Conservation (phyloP, 2,888 invertebrate species). For the Amphimallon solstitiale region DNA sequence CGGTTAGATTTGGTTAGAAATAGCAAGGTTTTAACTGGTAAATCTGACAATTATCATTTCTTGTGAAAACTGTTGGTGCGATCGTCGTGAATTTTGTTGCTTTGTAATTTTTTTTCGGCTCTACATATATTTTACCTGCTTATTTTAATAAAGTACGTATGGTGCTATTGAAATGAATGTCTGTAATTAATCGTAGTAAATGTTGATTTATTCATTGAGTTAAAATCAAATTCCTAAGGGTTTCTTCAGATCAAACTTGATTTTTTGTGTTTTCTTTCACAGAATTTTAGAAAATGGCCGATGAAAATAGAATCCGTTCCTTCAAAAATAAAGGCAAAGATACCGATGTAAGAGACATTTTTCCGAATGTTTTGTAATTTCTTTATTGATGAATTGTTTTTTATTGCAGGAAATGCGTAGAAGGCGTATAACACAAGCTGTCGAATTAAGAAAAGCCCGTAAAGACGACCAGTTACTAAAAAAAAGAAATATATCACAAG, state of each 20-base stretch:
- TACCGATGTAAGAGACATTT: slow-evolving; percentile 70
- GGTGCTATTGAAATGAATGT: no score
- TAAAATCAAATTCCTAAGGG: no score
- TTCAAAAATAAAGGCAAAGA: slow-evolving; percentile 85
- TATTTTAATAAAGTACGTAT: no score
- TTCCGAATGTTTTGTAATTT: slow-evolving; percentile 3
- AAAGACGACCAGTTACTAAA: slow-evolving; percentile 95
- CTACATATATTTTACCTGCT: no score
- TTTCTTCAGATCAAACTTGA: background rate
- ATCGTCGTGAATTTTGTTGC: no score
- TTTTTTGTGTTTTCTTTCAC: background rate
- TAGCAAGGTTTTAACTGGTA: no score
- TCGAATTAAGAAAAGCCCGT: slow-evolving; percentile 91
- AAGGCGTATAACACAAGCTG: slow-evolving; percentile 86
- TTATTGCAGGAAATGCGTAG: slow-evolving; percentile 82
- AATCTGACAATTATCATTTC: no score
- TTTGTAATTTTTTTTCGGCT: no score
- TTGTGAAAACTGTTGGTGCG: no score
- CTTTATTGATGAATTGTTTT: slow-evolving; percentile 14
- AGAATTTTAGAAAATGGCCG: slow-evolving; percentile 66
- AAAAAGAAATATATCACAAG: slow-evolving; percentile 80
- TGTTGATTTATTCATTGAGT: no score
- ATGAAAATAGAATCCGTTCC: slow-evolving; percentile 72
- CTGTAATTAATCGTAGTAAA: no score
- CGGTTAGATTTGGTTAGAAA: no score